phyloP scores from a whole-genome alignment of 2,113 vertebrate genomes.

The Labeo rohita region DNA sequence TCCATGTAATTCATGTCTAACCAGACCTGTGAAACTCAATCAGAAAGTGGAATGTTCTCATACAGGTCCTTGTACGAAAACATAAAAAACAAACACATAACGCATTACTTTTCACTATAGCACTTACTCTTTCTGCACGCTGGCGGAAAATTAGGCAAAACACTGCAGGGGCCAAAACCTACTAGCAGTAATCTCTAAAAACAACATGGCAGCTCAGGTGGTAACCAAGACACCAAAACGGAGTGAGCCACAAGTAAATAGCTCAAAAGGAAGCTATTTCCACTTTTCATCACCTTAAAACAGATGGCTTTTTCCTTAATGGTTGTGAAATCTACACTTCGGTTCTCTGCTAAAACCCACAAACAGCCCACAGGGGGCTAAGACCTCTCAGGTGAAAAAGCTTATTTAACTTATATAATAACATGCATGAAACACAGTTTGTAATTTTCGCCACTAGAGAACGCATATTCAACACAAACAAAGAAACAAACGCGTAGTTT shows the following conservation, averaged over 20 bases:
- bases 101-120: conserved; percentile 4
- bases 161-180: conserved; percentile 52
- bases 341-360: conserved; percentile 22
- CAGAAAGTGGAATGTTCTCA: conserved; percentile 25
- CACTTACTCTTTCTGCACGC: conserved; percentile 39
- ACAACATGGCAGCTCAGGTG: conserved; percentile 62
- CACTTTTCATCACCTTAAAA: conserved; percentile 45
- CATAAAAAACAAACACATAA: conserved; percentile 38
- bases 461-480: no score
- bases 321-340: conserved; percentile 36
- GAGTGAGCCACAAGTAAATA: conserved; percentile 42
- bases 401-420: no score
- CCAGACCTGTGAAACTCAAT: conserved; percentile 49
- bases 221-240: conserved; percentile 45
- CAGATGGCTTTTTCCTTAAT: conserved; percentile 8
- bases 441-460: no score
- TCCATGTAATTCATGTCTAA: conserved; percentile 27
- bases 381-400: neutral
- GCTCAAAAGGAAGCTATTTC: conserved; percentile 12
- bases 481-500: no score
- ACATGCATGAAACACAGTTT: no score
- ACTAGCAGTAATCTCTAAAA: conserved; percentile 56
- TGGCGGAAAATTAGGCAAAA: conserved; percentile 49
- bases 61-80: conserved; percentile 27
- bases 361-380: neutral